Percentiles rank a stretch among this genome's conserved stretches.
Evolutionary conservation across 2,113 vertebrate species (phyloP).

Genomic region (Amphiprion ocellaris): DNA sequence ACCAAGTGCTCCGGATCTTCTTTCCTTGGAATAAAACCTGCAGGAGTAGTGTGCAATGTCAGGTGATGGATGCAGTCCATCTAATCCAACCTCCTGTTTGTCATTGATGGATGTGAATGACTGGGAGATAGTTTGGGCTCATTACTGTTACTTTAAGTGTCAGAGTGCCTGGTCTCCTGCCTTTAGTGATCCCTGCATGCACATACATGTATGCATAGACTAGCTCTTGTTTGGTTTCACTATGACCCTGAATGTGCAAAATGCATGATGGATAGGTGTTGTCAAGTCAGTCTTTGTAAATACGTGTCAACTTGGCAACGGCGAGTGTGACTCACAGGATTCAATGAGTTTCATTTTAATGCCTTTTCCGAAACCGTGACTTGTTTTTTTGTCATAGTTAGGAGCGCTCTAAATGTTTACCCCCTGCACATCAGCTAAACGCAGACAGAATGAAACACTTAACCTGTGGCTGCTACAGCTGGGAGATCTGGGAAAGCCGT

Average conservation of each 20-base stretch:
- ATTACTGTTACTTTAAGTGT: constrained; percentile 45
- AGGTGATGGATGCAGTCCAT: constrained; percentile 58
- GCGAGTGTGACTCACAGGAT: constrained; percentile 42
- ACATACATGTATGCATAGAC: constrained; percentile 13
- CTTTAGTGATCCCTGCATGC: constrained; percentile 13
- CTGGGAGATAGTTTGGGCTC: constrained; percentile 35
- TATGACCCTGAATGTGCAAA: constrained; percentile 11
- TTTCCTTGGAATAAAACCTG: constrained; percentile 45
- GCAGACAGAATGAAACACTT: constrained; percentile 56
- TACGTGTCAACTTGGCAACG: background rate
- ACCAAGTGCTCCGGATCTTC: constrained; percentile 9
- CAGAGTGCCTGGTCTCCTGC: constrained; percentile 24
- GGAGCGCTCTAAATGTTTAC: constrained; percentile 33
- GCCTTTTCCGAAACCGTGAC: constrained; percentile 16
- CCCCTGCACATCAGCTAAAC: constrained; percentile 43
- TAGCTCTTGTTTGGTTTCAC: constrained; percentile 9
- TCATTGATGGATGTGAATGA: constrained; percentile 60
- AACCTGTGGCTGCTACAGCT: constrained; percentile 43
- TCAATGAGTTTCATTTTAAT: constrained; percentile 25
- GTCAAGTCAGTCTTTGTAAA: constrained; percentile 30
- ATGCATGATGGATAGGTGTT: constrained; percentile 10
- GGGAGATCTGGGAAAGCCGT: constrained; percentile 35
- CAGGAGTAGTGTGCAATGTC: constrained; percentile 37
- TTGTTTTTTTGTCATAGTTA: constrained; percentile 20
- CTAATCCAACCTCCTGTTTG: constrained; percentile 38